Percentiles rank a stretch among this genome's conserved stretches.
phyloP scores from a whole-genome alignment of 2,888 invertebrate species.

The Hemistola chrysoprasaria region DNA sequence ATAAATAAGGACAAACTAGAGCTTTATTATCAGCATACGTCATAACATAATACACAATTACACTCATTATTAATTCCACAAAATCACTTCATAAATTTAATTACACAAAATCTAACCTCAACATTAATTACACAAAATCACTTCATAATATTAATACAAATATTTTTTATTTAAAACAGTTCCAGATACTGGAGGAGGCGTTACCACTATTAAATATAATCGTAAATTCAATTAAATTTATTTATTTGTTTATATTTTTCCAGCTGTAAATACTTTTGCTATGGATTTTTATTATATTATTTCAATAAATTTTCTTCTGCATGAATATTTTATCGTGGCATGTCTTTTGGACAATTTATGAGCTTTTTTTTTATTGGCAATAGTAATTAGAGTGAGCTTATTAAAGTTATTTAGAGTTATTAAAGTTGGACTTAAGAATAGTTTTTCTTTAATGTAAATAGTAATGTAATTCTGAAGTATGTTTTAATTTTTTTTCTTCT shows the following conservation, averaged over 20 bases:
- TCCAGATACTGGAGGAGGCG: conserved; percentile 73
- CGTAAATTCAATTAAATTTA: conserved; percentile 49
- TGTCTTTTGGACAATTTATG: conserved; percentile 10
- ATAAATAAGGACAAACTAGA: too few species aligned
- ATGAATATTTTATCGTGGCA: conserved; percentile 25
- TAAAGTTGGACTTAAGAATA: too few species aligned
- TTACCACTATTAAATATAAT: conserved; percentile 63
- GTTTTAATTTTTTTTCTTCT: too few species aligned
- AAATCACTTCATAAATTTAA: too few species aligned
- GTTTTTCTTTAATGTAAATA: too few species aligned
- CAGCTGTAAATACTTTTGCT: conserved; percentile 46
- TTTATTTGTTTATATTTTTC: conserved; percentile 42
- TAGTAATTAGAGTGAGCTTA: too few species aligned
- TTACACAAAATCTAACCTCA: too few species aligned
- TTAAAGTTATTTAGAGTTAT: too few species aligned
- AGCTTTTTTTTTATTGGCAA: not conserved
- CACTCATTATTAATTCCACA: too few species aligned
- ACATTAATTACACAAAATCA: conserved; percentile 1
- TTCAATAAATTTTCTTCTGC: conserved; percentile 19
- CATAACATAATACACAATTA: too few species aligned
- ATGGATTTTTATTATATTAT: conserved; percentile 24
- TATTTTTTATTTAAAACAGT: conserved; percentile 41
- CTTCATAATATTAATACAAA: conserved; percentile 26
- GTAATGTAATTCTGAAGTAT: too few species aligned
- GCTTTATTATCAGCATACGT: too few species aligned